Base-by-base conservation (phyloP, 1,140 invertebrate species). In the Agraylea sexmaculata region DNA sequence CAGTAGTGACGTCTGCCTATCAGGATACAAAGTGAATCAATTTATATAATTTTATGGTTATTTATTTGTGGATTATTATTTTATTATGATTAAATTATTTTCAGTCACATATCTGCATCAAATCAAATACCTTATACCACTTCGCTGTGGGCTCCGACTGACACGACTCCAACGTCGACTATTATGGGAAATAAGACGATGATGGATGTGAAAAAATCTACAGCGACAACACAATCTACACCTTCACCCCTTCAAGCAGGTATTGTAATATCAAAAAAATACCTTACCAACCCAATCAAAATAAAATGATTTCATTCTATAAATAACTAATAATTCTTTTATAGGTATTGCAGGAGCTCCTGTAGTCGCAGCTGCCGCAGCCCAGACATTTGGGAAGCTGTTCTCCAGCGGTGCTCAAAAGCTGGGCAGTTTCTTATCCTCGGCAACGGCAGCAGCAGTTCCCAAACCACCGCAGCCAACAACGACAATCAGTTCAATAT, bases 221-320 rank as follows among this genome's bases (percentile, higher is more conserved):
- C 56, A 50, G 49, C 51, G 47, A 37, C 69, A 68, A 49, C 71
- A 73, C 54, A 74, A 74, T 58, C 59, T 69, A 47, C 67, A 65
- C 29, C 68, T 66, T 40, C 64, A 66, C 45, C 52, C 54, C 37
- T 47, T 54, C 45, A 13, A 41, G 8, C 49, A 55, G 37, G 53
- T 47, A 39, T 46, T 51, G 39, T 57, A 51, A 30, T 53, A 58
- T 17, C 42, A 38, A 40, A 40, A 51, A 42, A 8, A 31, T 5
- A 7, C 12, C 4, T 7, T 6, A 6, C 17, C 5, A 5, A 6
- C 48, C 49, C 29, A 54, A 45, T 43, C 45, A 52, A 22, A 55
- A 50, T 47, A 43, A 52, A 37, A 51, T 55, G 34, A 57, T 8
- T 19, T 7, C 11, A n/a, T 43, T 55, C 32, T 49, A 47, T 17